phyloP scores from a whole-genome alignment of 2,797 vertebrate species.

The Passerculus sandwichensis region DNA sequence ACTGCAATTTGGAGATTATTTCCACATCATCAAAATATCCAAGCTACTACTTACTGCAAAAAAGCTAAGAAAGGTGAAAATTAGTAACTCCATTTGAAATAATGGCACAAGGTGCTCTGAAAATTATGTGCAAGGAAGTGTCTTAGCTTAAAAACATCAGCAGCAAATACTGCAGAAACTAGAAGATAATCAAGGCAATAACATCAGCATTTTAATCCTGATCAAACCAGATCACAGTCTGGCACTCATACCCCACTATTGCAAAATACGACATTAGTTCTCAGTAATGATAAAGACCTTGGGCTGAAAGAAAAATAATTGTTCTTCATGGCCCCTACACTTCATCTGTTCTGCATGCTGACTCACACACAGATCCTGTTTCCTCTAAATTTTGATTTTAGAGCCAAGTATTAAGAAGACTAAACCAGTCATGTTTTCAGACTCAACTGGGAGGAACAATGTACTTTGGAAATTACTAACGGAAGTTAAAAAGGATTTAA shows the following conservation, averaged over 20 bases:
- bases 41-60: background rate
- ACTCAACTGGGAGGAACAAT: background rate
- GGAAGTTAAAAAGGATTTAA: background rate
- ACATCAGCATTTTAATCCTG: background rate
- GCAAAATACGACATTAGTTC: background rate
- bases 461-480: background rate
- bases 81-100: background rate
- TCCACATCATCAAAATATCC: background rate
- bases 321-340: background rate
- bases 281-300: background rate
- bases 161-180: background rate
- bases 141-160: background rate
- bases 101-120: background rate
- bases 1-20: background rate
- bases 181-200: background rate
- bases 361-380: background rate
- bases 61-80: background rate
- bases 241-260: background rate
- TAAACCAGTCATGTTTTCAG: background rate
- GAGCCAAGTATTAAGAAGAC: constrained; percentile 38
- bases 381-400: background rate
- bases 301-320: background rate
- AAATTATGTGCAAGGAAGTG: background rate
- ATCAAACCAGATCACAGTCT: background rate
- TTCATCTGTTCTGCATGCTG: constrained; percentile 27